A percentile compares a stretch with the other conserved stretches of the same genome.
Conservation (phyloP, 2,888 invertebrate genomes). For the Dysmachus trigonus region DNA sequence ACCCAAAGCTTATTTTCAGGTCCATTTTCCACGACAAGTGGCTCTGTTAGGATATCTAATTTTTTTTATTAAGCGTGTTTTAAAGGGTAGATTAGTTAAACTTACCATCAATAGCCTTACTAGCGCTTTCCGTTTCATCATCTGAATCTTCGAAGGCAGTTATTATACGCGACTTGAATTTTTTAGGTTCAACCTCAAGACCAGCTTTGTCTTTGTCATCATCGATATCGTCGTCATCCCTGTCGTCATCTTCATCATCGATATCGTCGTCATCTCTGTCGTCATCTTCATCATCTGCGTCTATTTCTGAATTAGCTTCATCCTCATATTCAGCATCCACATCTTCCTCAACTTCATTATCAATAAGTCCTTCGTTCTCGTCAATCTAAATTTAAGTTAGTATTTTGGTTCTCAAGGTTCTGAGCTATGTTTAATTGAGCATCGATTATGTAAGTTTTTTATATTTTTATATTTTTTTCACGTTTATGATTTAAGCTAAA, state of each 20-base stretch:
- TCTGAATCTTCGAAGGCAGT: constrained; percentile 59
- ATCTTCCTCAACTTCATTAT: constrained; percentile 62
- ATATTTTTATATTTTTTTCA: too few species aligned
- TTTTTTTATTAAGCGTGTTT: not conserved
- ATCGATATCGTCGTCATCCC: constrained; percentile 62
- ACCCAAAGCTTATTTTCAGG: not conserved
- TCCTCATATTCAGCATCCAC: constrained; percentile 59
- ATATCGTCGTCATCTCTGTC: constrained; percentile 53
- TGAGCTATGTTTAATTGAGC: too few species aligned
- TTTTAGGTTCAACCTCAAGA: constrained; percentile 46
- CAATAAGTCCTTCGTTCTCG: constrained; percentile 41
- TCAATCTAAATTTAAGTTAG: not conserved
- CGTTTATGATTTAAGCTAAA: too few species aligned
- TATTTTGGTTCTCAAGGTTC: too few species aligned
- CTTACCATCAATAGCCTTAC: constrained; percentile 12
- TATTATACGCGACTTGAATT: constrained; percentile 62
- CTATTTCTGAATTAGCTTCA: constrained; percentile 64
- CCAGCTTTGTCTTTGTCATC: constrained; percentile 53
- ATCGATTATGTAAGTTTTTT: too few species aligned
- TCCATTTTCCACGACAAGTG: not conserved
- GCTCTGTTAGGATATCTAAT: not conserved
- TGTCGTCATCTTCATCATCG: constrained; percentile 60
- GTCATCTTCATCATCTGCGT: constrained; percentile 54
- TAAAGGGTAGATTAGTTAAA: not conserved
- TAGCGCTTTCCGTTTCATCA: constrained; percentile 56